These are phyloP conservation scores for Porphyrio hochstetteri DNA, from an alignment of 2,113 vertebrate species.

Conservation along the genomic window DNA sequence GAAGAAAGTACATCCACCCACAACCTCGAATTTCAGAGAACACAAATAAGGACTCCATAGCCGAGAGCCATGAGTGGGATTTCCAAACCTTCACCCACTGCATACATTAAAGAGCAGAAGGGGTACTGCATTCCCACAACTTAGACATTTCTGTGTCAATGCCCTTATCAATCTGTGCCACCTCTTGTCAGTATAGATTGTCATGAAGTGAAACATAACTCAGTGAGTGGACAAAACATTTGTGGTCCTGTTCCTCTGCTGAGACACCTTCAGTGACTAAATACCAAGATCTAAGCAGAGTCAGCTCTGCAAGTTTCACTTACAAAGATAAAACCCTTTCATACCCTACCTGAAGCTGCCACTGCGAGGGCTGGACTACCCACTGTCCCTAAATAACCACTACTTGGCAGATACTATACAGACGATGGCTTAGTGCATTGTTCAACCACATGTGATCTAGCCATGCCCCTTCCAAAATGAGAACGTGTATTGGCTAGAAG, in stretches of 20 bases:
- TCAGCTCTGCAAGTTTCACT: background rate
- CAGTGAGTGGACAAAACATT: background rate
- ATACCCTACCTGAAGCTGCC: background rate
- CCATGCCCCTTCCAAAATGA: background rate
- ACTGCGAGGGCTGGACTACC: background rate
- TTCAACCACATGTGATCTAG: background rate
- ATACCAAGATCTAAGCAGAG: background rate
- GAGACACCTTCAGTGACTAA: background rate
- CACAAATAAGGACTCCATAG: background rate
- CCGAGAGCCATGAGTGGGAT: background rate
- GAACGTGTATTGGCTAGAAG: background rate
- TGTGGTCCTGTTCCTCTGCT: background rate
- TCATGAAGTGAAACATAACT: background rate
- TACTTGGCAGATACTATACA: background rate
- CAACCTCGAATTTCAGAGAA: background rate
- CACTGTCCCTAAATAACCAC: background rate
- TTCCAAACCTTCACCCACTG: background rate
- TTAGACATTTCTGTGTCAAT: background rate
- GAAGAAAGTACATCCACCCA: background rate
- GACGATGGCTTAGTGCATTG: background rate
- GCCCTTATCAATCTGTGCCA: background rate
- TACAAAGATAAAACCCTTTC: background rate
- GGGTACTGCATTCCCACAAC: background rate
- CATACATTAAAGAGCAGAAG: background rate
- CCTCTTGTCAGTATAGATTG: background rate